Percentiles rank a stretch among this genome's conserved stretches.
These are phyloP conservation scores for Taenioides sp. DNA, from an alignment of 2,797 vertebrate species.

Conservation along the genomic window DNA sequence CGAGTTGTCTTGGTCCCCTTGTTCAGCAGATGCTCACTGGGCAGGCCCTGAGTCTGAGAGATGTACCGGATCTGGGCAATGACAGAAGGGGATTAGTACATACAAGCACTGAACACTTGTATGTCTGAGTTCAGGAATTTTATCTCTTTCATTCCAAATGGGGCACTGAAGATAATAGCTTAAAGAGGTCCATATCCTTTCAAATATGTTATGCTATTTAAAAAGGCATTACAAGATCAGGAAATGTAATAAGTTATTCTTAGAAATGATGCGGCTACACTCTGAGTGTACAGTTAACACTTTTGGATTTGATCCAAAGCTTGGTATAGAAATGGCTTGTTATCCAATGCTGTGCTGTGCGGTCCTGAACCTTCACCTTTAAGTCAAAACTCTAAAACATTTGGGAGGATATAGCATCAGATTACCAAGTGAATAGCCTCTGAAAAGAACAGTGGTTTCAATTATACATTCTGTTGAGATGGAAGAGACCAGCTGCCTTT, in stretches of 20 bases:
- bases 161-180: not conserved
- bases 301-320: slow-evolving; percentile 6
- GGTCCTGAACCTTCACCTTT: slow-evolving; percentile 36
- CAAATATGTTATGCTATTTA: not conserved
- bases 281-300: not conserved
- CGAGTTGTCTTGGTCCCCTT: slow-evolving; percentile 95
- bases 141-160: not conserved
- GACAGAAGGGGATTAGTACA: not conserved
- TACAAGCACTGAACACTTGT: not conserved
- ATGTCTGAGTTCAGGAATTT: not conserved
- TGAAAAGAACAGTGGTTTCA: not conserved
- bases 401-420: not conserved
- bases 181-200: not conserved
- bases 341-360: slow-evolving; percentile 12
- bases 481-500: not conserved
- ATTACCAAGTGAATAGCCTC: not conserved
- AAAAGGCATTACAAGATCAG: no score
- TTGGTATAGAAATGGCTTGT: slow-evolving; percentile 8
- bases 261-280: not conserved
- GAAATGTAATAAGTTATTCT: not conserved
- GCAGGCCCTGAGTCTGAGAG: slow-evolving; percentile 97
- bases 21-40: slow-evolving; percentile 90
- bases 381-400: no score
- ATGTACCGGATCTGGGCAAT: slow-evolving; percentile 93
- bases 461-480: not conserved